phyloP scores from a whole-genome alignment of 2,113 vertebrate species.

The Lamprotornis superbus region DNA sequence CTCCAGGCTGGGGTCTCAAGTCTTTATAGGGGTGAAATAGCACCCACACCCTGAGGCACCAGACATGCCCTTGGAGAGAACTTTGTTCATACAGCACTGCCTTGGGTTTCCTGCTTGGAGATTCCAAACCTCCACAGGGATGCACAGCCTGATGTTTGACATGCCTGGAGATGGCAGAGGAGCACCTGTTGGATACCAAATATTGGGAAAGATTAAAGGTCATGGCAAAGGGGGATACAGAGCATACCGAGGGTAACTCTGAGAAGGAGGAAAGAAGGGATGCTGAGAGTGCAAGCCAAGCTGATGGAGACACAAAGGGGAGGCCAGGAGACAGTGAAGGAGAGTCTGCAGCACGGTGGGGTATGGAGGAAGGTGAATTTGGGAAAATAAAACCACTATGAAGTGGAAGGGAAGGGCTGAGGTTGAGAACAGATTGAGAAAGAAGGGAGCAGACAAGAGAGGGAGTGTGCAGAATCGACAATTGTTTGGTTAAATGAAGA shows the following conservation, averaged over 20 bases:
- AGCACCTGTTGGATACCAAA: not conserved
- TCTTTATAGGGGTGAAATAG: not conserved
- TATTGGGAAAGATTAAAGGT: not conserved
- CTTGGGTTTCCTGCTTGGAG: not conserved
- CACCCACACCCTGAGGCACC: not conserved
- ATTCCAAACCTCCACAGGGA: not conserved
- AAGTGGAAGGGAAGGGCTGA: not conserved
- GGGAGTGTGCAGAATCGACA: not conserved
- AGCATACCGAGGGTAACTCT: not conserved
- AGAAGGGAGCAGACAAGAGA: not conserved
- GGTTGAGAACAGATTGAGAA: not conserved
- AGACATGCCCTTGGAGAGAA: not conserved
- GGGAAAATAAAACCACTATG: not conserved
- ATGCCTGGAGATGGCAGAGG: not conserved
- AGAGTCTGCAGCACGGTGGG: not conserved
- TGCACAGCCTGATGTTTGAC: not conserved
- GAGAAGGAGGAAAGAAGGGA: not conserved
- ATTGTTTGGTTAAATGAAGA: not conserved
- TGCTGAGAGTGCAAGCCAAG: not conserved
- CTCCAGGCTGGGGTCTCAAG: not conserved
- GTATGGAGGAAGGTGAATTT: not conserved
- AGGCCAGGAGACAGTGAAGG: not conserved
- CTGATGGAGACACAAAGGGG: not conserved
- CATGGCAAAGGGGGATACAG: not conserved
- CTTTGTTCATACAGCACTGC: not conserved